Evolutionary conservation across 2,888 invertebrate species (phyloP), one percentile per base, ranked within the genome.

Genomic region (Pogonocherus hispidulus): DNA sequence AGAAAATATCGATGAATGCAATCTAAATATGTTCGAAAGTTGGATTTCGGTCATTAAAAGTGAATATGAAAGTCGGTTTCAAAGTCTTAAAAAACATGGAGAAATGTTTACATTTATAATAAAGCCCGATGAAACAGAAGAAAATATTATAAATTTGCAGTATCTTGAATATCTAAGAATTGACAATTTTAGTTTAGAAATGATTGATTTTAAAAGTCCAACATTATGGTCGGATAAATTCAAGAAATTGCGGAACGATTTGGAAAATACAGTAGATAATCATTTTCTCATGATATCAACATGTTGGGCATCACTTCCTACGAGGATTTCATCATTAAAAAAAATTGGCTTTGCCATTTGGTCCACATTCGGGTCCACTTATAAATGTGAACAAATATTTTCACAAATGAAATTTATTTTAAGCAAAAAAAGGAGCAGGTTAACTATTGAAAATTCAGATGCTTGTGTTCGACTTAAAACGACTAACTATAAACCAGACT

Each of bases 1-100:
- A 70, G 69, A 70, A 70, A 71, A 66, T 66, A 66, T 66, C 63
- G 66, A 66, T 66, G 66, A 9, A 63, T 37, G n/a, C 51, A 52
- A 52, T 52, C 52, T 52, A 52, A 52, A 52, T 52, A 52, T 22
- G 22, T 52, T 52, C 52, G 52, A 52, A 52, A 19, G 52, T 52
- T 52, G 52, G 52, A 52, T 52, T 52, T 52, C 18, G 16, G 52
- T 52, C 52, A 52, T 52, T 52, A 52, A 20, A 52, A 52, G 52
- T 52, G 52, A 52, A 52, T 52, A 52, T 52, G 52, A 52, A 52
- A 52, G 52, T 52, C 52, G 52, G n/a, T 52, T 52, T 52, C 27
- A 52, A 52, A 52, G 27, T 52, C n/a, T 52, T 52, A 52, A 52
- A 20, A 18, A 52, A 5, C 52, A 52, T 52, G 52, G 22, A 8